Conservation (phyloP, 2,113 vertebrate species). For the Capreolus pygargus region DNA sequence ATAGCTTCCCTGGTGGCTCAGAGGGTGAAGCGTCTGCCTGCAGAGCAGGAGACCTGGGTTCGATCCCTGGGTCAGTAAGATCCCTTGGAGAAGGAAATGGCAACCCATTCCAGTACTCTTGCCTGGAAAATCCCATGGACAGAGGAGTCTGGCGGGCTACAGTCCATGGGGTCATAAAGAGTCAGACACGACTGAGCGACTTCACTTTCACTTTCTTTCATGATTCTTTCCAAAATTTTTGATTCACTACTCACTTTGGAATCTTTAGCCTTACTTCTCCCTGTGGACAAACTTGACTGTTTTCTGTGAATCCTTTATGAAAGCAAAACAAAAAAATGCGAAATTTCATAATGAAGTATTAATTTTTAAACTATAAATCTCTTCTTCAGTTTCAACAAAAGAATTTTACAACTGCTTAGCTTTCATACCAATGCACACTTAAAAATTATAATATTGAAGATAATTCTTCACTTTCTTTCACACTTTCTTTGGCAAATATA, state of each 20-base stretch:
- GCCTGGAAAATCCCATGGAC: background rate
- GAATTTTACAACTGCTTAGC: conserved; percentile 4
- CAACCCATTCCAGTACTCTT: background rate
- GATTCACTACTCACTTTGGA: background rate
- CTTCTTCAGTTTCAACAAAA: conserved; percentile 6
- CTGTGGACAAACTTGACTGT: background rate
- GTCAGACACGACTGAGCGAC: background rate
- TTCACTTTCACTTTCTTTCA: background rate
- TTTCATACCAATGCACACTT: conserved; percentile 15
- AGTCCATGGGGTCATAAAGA: background rate
- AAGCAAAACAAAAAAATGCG: background rate
- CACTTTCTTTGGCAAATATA: background rate
- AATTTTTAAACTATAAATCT: background rate
- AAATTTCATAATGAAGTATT: conserved; percentile 9
- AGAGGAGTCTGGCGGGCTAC: background rate
- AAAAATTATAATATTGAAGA: background rate
- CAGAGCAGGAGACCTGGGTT: background rate
- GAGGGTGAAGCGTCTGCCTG: background rate
- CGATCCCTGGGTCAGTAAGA: background rate
- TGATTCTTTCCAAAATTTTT: background rate
- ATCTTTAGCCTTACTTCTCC: background rate
- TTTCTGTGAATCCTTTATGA: background rate
- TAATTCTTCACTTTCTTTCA: background rate
- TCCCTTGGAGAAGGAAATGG: background rate
- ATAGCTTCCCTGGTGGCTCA: background rate